These are phyloP conservation scores for Hippocampus comes DNA, from an alignment of 2,113 vertebrate species.

Conservation along the genomic window DNA sequence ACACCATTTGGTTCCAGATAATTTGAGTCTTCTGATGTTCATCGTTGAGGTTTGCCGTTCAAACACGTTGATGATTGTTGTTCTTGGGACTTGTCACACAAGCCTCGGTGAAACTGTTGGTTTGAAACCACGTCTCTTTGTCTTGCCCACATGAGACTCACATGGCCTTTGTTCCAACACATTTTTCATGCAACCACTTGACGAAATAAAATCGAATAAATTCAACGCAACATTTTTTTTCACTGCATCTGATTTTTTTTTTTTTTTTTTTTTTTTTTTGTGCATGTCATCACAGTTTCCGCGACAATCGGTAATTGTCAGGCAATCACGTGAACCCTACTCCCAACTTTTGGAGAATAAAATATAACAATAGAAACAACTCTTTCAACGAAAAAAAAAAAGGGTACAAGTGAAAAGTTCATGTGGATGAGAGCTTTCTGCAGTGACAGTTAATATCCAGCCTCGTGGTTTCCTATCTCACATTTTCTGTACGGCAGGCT, in stretches of 20 bases:
- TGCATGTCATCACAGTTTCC: neutral
- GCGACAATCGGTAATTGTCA: neutral
- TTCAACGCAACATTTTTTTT: too few relatives aligned
- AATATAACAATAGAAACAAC: constrained; percentile 1
- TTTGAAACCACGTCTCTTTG: neutral
- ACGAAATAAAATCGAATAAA: too few relatives aligned
- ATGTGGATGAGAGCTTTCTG: constrained; percentile 8
- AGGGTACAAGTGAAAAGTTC: constrained; percentile 11
- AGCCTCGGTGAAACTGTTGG: neutral
- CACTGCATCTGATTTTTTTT: too few relatives aligned
- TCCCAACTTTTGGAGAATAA: neutral
- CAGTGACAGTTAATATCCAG: constrained; percentile 41
- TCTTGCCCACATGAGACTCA: neutral
- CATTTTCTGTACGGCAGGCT: constrained; percentile 35
- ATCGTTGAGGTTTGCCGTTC: constrained; percentile 27
- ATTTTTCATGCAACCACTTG: too few relatives aligned
- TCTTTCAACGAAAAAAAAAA: constrained; percentile 3
- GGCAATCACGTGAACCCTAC: neutral
- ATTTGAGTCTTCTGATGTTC: constrained; percentile 28
- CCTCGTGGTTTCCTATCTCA: constrained; percentile 42
- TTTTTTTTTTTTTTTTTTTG: too few relatives aligned
- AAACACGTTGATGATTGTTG: neutral
- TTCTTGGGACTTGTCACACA: neutral
- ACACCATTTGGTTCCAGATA: constrained; percentile 25
- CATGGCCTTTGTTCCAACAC: neutral